These are phyloP conservation scores for Melangyna quadrimaculata DNA, from an alignment of 2,888 invertebrate genomes.

Conservation along the genomic window DNA sequence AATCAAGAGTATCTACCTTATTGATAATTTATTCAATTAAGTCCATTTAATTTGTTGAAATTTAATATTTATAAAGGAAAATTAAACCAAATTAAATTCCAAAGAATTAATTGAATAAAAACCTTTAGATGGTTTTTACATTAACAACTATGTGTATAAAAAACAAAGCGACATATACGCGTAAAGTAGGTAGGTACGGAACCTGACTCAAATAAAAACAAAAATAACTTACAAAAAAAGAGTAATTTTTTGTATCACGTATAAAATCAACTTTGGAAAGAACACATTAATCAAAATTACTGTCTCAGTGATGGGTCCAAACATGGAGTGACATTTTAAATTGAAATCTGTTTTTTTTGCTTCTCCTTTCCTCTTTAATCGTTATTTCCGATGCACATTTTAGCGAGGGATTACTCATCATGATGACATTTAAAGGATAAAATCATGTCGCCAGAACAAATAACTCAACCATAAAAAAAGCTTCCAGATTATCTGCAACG, in stretches of 20 bases:
- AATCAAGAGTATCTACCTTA: no score
- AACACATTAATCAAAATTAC: slow-evolving; percentile 69
- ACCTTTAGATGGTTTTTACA: background rate
- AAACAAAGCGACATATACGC: slow-evolving; percentile 15
- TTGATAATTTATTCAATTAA: no score
- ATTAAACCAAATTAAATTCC: background rate
- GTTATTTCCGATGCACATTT: slow-evolving; percentile 67
- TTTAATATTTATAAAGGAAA: no score
- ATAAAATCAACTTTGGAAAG: slow-evolving; percentile 47
- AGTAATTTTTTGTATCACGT: slow-evolving; percentile 2
- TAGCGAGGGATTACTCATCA: slow-evolving; percentile 62
- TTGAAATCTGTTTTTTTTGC: slow-evolving; percentile 18
- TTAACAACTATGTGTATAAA: background rate
- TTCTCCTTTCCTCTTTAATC: slow-evolving; percentile 9
- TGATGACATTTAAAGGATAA: background rate
- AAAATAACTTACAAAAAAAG: background rate
- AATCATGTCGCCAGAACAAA: background rate
- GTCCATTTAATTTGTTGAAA: no score
- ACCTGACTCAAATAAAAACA: slow-evolving; percentile 21
- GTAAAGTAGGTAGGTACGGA: no score
- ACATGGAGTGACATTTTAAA: slow-evolving; percentile 45
- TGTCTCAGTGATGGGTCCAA: slow-evolving; percentile 16
- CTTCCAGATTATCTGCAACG: background rate
- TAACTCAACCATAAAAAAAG: background rate
- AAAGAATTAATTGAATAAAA: background rate